Conservation (phyloP, 2,113 vertebrate genomes). For the Tenrec ecaudatus region DNA sequence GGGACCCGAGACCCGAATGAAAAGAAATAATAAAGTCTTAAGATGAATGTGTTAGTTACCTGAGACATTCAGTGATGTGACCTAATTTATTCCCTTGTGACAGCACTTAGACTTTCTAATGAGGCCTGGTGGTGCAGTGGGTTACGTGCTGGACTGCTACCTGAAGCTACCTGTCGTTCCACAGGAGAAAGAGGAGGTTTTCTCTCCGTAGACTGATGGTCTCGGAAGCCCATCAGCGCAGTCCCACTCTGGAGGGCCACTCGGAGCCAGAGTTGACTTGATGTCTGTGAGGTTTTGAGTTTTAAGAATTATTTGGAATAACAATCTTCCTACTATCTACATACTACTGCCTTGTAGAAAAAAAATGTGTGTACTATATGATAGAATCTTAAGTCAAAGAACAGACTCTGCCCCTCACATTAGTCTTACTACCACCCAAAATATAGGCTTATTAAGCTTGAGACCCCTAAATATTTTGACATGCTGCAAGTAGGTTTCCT, state of each 20-base stretch:
- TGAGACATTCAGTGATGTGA: not conserved
- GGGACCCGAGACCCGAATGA: not conserved
- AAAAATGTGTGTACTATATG: not conserved
- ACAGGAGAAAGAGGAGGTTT: too few species aligned
- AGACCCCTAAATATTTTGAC: not conserved
- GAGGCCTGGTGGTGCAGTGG: too few species aligned
- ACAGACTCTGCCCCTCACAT: not conserved
- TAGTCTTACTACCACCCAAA: not conserved
- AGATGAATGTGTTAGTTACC: not conserved
- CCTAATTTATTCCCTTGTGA: not conserved
- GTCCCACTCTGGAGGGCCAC: too few species aligned
- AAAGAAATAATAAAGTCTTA: not conserved
- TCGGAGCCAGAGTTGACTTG: too few species aligned
- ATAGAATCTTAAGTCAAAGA: not conserved
- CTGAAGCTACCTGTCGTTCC: too few species aligned
- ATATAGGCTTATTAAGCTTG: not conserved
- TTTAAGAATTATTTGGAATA: constrained; percentile 15
- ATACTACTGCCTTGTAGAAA: not conserved
- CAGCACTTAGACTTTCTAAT: not conserved
- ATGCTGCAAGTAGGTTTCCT: not conserved
- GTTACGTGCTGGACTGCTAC: too few species aligned
- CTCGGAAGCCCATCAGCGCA: too few species aligned
- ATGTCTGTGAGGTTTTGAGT: too few species aligned
- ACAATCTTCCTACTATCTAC: not conserved
- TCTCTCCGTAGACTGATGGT: too few species aligned